These are phyloP conservation scores for Phrynocephalus versicolor DNA, from an alignment of 2,113 vertebrate species.

Conservation along the genomic window DNA sequence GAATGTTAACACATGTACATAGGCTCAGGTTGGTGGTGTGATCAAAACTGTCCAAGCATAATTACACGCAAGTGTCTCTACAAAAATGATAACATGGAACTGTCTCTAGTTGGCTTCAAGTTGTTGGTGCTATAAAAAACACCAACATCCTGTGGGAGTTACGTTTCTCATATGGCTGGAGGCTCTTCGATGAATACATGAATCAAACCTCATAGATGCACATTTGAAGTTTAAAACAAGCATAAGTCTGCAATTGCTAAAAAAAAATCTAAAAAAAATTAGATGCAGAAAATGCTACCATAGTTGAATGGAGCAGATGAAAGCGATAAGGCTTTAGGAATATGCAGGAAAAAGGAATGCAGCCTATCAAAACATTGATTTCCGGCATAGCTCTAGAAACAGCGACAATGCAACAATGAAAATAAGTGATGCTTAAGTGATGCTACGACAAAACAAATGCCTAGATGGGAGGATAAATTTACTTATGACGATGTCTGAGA, in stretches of 20 bases:
- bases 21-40: neutral
- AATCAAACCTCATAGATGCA: neutral
- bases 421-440: neutral
- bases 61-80: neutral
- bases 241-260: neutral
- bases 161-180: neutral
- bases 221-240: neutral
- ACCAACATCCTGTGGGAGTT: neutral
- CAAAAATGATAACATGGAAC: neutral
- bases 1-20: no score
- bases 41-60: neutral
- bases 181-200: neutral
- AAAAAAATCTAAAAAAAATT: rapidly evolving
- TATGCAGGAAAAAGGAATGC: neutral
- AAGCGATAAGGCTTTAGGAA: neutral
- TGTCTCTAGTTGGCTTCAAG: neutral
- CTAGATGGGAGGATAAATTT: neutral
- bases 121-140: no score
- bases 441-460: neutral
- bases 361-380: no score
- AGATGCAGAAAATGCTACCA: neutral
- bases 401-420: neutral
- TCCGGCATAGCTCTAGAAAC: neutral
- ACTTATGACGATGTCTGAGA: neutral
- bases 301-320: neutral